Conservation (phyloP, 2,888 invertebrate genomes). For the Cheiracanthium punctorium region DNA sequence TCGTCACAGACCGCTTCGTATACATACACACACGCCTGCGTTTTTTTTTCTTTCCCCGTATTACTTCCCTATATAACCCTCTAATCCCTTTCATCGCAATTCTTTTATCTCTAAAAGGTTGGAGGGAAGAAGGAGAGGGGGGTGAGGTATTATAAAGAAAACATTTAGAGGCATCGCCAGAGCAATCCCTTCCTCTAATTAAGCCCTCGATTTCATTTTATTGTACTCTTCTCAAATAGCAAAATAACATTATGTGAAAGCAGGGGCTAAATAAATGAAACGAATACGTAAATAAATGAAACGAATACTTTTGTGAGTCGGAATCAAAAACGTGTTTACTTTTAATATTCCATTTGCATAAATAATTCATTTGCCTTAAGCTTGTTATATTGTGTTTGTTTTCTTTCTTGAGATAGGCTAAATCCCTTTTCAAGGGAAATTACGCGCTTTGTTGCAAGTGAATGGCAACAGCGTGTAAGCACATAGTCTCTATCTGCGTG, state of each 20-base stretch:
- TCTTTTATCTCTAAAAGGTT: background rate
- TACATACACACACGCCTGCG: no score
- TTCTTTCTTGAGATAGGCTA: no score
- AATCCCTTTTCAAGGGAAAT: background rate
- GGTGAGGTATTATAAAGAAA: no score
- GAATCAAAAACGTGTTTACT: background rate
- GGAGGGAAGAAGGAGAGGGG: background rate
- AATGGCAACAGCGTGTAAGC: background rate
- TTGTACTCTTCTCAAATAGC: background rate
- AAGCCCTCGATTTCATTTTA: conserved; percentile 5
- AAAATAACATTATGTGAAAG: background rate
- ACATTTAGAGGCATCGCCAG: background rate
- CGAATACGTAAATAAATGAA: conserved; percentile 3
- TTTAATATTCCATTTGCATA: conserved; percentile 1
- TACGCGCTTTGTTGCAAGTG: background rate
- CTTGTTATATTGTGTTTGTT: background rate
- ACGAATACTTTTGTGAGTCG: background rate
- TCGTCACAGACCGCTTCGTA: background rate
- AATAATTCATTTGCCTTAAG: conserved; percentile 1
- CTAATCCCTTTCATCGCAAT: background rate
- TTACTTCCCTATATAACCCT: background rate
- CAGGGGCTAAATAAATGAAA: no score
- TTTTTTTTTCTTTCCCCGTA: background rate
- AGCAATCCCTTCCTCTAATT: background rate
- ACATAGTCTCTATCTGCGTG: background rate